Base-by-base conservation (phyloP, 2,113 vertebrate species). In the Lepus timidus region DNA sequence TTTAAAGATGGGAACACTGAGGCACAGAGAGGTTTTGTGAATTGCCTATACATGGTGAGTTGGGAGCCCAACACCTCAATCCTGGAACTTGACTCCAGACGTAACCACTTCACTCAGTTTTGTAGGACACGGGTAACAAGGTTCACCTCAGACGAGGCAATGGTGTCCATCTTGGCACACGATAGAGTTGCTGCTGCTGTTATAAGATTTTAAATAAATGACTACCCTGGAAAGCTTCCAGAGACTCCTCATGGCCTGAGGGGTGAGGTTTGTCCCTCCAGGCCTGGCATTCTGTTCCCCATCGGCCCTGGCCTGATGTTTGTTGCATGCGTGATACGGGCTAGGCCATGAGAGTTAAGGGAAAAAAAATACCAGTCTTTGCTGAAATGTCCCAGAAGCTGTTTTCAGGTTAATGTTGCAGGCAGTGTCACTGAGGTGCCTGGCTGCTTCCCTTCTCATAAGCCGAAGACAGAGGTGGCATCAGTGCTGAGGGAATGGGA, bases 1-100 rank as follows among this genome's bases (percentile, higher is more conserved):
- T 93, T 62, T 70, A 76, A 93, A 90, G 62, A 62, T 55, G 25
- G 75, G 31, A 70, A 76, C 9, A 29, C 17, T 39, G 74, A 90
- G 36, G 29, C 20, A 14, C 14, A 6, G 19, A 58, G 14, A 81
- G 13, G 7, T 39, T 82, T 75, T 67, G n/a, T 85, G n/a, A 64
- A 17, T 23, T 82, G 78, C 23, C 9, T 27, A 31, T 22, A n/a
- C 8, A 16, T 10, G 61, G n/a, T 27, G 49, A 67, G 31, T 25
- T 39, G 7, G 39, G 33, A 91, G 88, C 61, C 70, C 44, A 78
- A 81, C 78, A 23, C 62, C 31, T 11, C 39, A 64, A 85, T 70
- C 22, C 49, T 52, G 52, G 16, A 62, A 23, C 67, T 22, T 88
- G 36, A 49, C 23, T 85, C 85, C 58, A 62, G 31, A 68, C 25